Base-by-base conservation (phyloP, 2,888 invertebrate species). In the Diarsia brunnea region DNA sequence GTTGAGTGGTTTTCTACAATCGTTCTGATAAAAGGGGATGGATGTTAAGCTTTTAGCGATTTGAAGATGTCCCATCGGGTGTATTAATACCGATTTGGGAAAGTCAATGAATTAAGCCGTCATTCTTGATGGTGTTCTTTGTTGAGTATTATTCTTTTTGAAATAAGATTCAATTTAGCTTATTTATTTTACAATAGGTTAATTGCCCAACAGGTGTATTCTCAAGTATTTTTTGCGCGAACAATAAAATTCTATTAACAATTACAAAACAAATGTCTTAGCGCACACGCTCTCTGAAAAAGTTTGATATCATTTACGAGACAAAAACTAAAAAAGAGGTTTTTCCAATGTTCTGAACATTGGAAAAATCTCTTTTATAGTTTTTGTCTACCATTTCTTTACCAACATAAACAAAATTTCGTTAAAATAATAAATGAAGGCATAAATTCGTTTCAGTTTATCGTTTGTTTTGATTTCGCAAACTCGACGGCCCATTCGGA, bases 1-100 rank as follows among this genome's bases (percentile, higher is more conserved):
- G 96, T 96, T 95, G 96, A 96, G 95, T 95, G 96, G 95, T 95
- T 95, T 95, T 94, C 95, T 95, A 96, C 95, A 96, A 95, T 96
- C 95, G 94, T 93, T 92, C 94, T 93, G 95, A 95, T 95, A 95
- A 95, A 95, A 95, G 93, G 93, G 95, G 93, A 94, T 93, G 91
- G 92, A 94, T 95, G 95, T 94, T 95, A 92, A 95, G 95, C 95
- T 95, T 95, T 95, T 92, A 94, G 92, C 94, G 94, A 95, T 96
- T 95, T 94, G 93, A 95, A 95, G 95, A 95, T 95, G 95, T 94
- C 95, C 92, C 91, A 85, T 86, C 87, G 91, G 88, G 84, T 84
- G 89, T 93, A 93, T 94, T 94, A 93, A 90, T 89, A 87, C 89
- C 81, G 82, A 87, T 78, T 75, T 75, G 61, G 65, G 53, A 60